Evolutionary conservation across 30 jellyfish, hydroid and myxozoan genomes (phyloP).

Genomic region (Aurelia aurita complex sp. Pacific): DNA sequence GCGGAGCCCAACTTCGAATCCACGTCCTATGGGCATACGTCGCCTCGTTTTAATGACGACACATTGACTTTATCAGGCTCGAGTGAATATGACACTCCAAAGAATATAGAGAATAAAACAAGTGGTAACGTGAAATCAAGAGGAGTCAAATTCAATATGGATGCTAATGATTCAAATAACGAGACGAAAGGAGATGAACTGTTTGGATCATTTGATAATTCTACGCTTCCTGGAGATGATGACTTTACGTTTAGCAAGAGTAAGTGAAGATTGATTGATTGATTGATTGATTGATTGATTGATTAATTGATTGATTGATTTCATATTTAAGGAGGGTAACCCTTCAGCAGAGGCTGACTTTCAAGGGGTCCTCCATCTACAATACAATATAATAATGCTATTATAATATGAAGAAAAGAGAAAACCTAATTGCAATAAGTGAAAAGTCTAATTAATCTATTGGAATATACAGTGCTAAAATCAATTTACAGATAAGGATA

Average conservation of each 20-base stretch:
- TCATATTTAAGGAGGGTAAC: too few relatives aligned
- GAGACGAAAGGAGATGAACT: neutral
- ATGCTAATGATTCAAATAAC: neutral
- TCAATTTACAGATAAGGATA: too few relatives aligned
- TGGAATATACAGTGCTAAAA: too few relatives aligned
- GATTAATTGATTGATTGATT: too few relatives aligned
- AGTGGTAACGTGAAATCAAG: neutral
- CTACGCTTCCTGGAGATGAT: constrained; percentile 46
- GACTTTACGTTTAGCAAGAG: constrained; percentile 45
- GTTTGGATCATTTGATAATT: constrained; percentile 12
- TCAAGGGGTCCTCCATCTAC: too few relatives aligned
- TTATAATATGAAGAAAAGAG: too few relatives aligned
- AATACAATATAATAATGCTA: too few relatives aligned
- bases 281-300: too few relatives aligned
- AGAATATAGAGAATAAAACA: neutral
- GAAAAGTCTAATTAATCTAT: too few relatives aligned
- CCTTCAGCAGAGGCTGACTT: too few relatives aligned
- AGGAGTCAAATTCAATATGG: constrained; percentile 54
- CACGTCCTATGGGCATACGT: neutral
- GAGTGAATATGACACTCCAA: constrained; percentile 4
- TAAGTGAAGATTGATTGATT: neutral
- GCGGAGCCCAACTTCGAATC: constrained; percentile 6
- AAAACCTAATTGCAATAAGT: too few relatives aligned
- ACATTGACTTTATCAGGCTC: constrained; percentile 3
- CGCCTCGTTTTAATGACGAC: neutral